Evolutionary conservation across 2,113 vertebrate genomes (phyloP).

Genomic region (Pterocles burchelli): DNA sequence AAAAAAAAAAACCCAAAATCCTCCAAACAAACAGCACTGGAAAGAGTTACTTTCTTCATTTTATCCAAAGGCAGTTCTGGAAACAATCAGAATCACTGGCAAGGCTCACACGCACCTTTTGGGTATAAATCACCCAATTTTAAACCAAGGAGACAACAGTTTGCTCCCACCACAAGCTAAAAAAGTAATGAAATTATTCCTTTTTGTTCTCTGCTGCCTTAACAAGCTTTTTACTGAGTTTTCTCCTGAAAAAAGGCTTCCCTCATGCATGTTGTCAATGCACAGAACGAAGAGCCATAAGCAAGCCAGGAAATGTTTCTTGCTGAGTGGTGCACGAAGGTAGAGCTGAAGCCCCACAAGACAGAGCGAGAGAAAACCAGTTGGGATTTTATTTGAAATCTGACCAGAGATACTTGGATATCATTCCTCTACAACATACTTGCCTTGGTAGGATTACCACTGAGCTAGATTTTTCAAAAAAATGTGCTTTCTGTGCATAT

Average conservation of each 20-base stretch:
- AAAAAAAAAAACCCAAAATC: neutral
- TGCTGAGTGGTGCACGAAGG: neutral
- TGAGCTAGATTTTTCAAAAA: neutral
- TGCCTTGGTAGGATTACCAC: neutral
- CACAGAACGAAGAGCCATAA: neutral
- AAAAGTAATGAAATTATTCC: neutral
- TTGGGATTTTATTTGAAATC: neutral
- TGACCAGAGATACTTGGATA: neutral
- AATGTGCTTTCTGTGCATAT: neutral
- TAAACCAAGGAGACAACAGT: neutral
- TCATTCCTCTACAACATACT: neutral
- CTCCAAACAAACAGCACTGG: neutral
- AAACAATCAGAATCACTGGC: neutral
- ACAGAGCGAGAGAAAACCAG: neutral
- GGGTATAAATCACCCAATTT: neutral
- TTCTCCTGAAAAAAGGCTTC: neutral
- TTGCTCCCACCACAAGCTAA: neutral
- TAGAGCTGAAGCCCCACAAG: neutral
- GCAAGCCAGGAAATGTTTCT: constrained; percentile 31
- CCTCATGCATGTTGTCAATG: neutral
- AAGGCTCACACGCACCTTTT: neutral
- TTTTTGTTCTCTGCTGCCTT: neutral
- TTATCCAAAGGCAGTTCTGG: neutral
- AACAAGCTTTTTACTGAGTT: neutral
- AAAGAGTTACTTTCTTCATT: neutral